Evolutionary conservation across 2,888 invertebrate species (phyloP).

Genomic region (Diabrotica balteata): DNA sequence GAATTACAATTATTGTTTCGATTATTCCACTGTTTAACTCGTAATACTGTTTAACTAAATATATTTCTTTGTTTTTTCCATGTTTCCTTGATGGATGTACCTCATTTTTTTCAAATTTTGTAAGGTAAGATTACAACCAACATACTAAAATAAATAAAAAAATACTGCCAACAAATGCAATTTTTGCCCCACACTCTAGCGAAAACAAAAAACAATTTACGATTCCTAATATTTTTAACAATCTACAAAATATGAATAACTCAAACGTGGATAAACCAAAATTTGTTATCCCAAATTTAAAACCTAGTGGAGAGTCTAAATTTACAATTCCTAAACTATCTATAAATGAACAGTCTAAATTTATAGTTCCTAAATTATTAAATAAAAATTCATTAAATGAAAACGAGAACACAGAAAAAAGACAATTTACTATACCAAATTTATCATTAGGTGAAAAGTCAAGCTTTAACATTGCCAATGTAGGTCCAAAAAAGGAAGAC

Average conservation of each 20-base stretch:
- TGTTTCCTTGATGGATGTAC: slow-evolving; percentile 42
- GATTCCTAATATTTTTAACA: slow-evolving; percentile 33
- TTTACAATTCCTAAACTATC: slow-evolving; percentile 14
- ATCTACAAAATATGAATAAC: slow-evolving; percentile 2
- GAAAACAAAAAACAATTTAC: slow-evolving; percentile 26
- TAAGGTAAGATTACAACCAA: slow-evolving; percentile 62
- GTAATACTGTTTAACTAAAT: slow-evolving; percentile 20
- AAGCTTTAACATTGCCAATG: no score
- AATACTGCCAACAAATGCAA: slow-evolving; percentile 4
- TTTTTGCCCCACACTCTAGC: slow-evolving; percentile 2
- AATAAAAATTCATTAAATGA: neutral
- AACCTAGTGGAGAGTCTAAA: slow-evolving; percentile 11
- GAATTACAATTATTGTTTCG: no score
- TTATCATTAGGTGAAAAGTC: neutral
- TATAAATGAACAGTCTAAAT: neutral
- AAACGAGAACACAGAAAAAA: neutral
- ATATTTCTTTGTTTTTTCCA: slow-evolving; percentile 49
- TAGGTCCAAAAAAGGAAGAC: neutral
- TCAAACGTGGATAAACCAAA: slow-evolving; percentile 3
- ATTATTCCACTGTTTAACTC: neutral
- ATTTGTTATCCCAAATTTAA: slow-evolving; percentile 34
- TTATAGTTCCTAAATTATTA: slow-evolving; percentile 7
- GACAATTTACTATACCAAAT: neutral
- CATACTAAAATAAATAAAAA: slow-evolving; percentile 28
- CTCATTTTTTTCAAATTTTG: slow-evolving; percentile 51